A percentile compares a stretch with the other conserved stretches of the same genome.
Conservation (phyloP, 1,140 invertebrate species). For the Caenorhabditis brenneri region DNA sequence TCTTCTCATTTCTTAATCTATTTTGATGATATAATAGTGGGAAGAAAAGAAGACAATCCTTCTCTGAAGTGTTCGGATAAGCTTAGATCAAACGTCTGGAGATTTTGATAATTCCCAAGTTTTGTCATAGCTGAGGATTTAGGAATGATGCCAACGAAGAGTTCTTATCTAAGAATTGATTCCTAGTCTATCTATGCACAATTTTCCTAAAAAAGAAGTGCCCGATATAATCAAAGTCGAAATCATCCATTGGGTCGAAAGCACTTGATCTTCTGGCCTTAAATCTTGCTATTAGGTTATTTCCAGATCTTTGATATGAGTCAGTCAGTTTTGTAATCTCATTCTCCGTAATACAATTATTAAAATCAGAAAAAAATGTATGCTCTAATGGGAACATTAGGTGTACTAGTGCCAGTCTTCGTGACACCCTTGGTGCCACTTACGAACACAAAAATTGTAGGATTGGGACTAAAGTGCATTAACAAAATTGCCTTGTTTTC, state of each 20-base stretch:
- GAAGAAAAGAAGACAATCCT: conserved; percentile 1
- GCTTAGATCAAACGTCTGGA: not conserved
- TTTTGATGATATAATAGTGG: not conserved
- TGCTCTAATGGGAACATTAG: no score
- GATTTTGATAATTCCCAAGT: not conserved
- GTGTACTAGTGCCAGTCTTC: no score
- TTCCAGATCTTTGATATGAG: no score
- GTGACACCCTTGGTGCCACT: no score
- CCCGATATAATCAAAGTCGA: not conserved
- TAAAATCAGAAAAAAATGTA: no score
- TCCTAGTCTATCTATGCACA: not conserved
- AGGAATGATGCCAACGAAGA: not conserved
- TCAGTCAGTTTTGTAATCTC: no score
- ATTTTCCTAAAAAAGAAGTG: not conserved
- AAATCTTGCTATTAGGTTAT: not conserved
- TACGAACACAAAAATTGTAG: no score
- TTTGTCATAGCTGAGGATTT: not conserved
- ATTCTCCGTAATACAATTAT: no score
- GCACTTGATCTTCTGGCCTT: not conserved
- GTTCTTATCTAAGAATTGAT: no score
- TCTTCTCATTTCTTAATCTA: not conserved
- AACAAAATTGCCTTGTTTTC: no score
- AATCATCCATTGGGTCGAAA: not conserved
- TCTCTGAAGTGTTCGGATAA: not conserved
- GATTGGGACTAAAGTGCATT: no score